Conservation (phyloP, 2,113 vertebrate species). For the Mesitornis unicolor region DNA sequence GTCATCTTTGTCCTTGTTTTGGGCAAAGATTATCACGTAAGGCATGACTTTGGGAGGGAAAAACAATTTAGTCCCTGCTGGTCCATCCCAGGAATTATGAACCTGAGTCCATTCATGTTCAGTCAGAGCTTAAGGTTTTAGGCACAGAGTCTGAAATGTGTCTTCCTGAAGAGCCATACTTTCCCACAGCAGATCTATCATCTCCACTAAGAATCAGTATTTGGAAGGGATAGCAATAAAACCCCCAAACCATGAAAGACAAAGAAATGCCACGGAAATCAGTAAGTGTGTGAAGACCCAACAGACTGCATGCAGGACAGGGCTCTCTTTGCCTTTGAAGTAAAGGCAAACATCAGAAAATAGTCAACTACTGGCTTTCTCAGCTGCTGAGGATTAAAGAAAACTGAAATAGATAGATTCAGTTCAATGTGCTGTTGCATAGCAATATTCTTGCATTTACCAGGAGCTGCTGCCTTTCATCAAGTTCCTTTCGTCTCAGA, state of each 20-base stretch:
- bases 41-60: not conserved
- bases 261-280: not conserved
- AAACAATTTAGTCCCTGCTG: not conserved
- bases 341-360: not conserved
- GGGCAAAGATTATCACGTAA: not conserved
- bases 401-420: not conserved
- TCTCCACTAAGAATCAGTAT: not conserved
- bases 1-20: not conserved
- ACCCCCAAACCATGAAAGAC: not conserved
- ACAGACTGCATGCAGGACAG: not conserved
- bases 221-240: not conserved
- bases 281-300: not conserved
- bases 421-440: conserved; percentile 29
- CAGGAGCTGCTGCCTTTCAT: conserved; percentile 32
- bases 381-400: not conserved
- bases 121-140: not conserved
- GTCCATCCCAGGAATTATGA: not conserved
- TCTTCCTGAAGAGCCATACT: not conserved
- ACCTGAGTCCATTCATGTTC: not conserved
- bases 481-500: conserved; percentile 34
- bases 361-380: not conserved
- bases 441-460: conserved; percentile 38
- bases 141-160: not conserved
- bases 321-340: not conserved
- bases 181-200: not conserved